Evolutionary conservation across 1,140 invertebrate genomes (phyloP), one percentile per base, ranked within the genome.

Genomic region (Cardiocondyla obscurior): DNA sequence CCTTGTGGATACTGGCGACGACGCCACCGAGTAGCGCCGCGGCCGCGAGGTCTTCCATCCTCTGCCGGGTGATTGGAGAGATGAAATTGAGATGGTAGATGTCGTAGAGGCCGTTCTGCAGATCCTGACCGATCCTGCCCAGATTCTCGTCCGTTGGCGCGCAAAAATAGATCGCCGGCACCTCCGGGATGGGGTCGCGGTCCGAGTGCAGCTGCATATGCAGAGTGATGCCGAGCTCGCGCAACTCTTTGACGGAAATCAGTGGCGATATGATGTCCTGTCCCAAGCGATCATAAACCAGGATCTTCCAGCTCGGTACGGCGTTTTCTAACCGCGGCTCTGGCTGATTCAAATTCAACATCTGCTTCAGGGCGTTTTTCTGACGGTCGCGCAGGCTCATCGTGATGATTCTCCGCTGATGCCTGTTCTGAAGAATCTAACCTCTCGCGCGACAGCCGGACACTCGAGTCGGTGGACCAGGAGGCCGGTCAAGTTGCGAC

Each of bases 211-310:
- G 94, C 93, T 98, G 96, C 97, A 99, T 96, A 95, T 99, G 98
- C 72, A 99, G 95, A 58, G 99, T 99, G 16, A 99, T 98, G 82
- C 99, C 99, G 87, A 99, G 94, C 94, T 99, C 98, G 90, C 99
- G 93, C 2, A 99, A 94, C 92, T 99, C 99, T 94, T 99, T 99
- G 0, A 99, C 97, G 51, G 98, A 98, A 90, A 99, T 96, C 60
- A 99, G 94, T 3, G 99, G 99, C 19, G 99, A 99, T 89, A 99
- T 99, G 58, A 99, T 99, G 92, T 99, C 99, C 94, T 99, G 99
- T 6, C 99, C 99, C 88, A 97, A 96, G 89, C 97, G 96, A 94
- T 99, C 99, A 92, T 99, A 99, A 74, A 99, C 96, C 57, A 99
- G 94, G 82, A 99, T 96, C 95, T 99, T 99, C 98, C 98, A 99